These are phyloP conservation scores for Phylloscopus collybita DNA, from an alignment of 2,797 vertebrate genomes.

Conservation along the genomic window DNA sequence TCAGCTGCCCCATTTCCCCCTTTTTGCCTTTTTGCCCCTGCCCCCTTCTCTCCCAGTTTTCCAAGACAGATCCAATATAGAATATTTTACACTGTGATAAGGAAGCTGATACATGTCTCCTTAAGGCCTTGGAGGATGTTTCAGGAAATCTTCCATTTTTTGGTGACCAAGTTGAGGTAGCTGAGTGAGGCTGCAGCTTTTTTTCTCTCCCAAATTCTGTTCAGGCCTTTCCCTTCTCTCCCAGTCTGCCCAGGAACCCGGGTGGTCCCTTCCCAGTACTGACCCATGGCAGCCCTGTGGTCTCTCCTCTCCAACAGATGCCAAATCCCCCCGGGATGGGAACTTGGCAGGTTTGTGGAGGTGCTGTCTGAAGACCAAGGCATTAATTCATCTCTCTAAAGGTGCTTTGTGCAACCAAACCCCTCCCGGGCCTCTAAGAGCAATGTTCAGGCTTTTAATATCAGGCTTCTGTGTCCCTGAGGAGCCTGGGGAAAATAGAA, in stretches of 20 bases:
- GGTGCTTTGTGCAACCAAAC: conserved; percentile 19
- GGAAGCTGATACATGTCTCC: accelerated
- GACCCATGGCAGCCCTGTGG: neutral
- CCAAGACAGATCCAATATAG: neutral
- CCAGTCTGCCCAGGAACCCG: neutral
- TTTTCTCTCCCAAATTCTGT: neutral
- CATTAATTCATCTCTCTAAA: conserved; percentile 17
- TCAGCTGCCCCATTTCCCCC: neutral
- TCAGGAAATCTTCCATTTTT: neutral
- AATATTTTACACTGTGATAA: neutral
- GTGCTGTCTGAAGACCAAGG: neutral
- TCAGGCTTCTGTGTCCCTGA: neutral
- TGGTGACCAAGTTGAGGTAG: neutral
- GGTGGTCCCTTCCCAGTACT: neutral
- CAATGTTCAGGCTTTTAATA: conserved; percentile 12
- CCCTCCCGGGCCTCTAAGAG: neutral
- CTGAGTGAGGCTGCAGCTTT: neutral
- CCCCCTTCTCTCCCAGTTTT: neutral
- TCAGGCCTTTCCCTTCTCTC: neutral
- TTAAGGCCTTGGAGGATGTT: neutral
- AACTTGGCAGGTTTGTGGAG: neutral
- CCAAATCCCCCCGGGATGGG: neutral
- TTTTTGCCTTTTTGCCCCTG: neutral
- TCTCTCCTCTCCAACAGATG: neutral
- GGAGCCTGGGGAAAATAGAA: conserved; percentile 32